A percentile compares a stretch with the other conserved stretches of the same genome.
Evolutionary conservation across 2,888 invertebrate genomes (phyloP).

Genomic region (Electrophaes corylata): DNA sequence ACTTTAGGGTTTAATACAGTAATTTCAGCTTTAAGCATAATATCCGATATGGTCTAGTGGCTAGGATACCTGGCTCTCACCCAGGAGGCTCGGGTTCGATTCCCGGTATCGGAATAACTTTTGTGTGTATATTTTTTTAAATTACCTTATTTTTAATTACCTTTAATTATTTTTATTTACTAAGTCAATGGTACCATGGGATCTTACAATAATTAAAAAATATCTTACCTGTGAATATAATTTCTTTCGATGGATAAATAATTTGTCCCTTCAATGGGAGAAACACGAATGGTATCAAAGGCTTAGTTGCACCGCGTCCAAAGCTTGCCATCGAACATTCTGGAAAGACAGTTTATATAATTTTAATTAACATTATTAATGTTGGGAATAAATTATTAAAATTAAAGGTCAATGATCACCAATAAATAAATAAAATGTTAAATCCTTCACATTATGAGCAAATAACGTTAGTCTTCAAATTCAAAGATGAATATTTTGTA

Average conservation of each 20-base stretch:
- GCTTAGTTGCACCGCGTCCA: conserved; percentile 86
- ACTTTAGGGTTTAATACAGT: neutral
- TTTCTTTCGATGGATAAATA: conserved; percentile 94
- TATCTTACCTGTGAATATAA: conserved; percentile 89
- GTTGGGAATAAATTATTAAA: neutral
- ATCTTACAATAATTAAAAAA: neutral
- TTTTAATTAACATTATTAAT: neutral
- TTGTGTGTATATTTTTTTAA: neutral
- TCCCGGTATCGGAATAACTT: conserved; percentile 60
- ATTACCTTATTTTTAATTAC: no score
- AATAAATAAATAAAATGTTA: neutral
- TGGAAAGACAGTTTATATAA: conserved; percentile 71
- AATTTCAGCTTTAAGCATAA: neutral
- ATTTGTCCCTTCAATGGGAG: conserved; percentile 93
- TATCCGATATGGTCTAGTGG: conserved; percentile 86
- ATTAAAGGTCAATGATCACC: conserved; percentile 4
- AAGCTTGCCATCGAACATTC: conserved; percentile 89
- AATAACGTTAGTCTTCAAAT: no score
- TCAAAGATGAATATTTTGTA: no score
- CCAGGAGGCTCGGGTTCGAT: conserved; percentile 86
- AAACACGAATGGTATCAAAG: conserved; percentile 93
- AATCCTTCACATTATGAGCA: no score
- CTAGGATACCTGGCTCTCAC: conserved; percentile 89
- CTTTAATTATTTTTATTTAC: no score
- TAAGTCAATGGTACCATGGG: no score